These are phyloP conservation scores for Ptilorrhoa leucosticta DNA, from an alignment of 2,113 vertebrate genomes.

Conservation along the genomic window DNA sequence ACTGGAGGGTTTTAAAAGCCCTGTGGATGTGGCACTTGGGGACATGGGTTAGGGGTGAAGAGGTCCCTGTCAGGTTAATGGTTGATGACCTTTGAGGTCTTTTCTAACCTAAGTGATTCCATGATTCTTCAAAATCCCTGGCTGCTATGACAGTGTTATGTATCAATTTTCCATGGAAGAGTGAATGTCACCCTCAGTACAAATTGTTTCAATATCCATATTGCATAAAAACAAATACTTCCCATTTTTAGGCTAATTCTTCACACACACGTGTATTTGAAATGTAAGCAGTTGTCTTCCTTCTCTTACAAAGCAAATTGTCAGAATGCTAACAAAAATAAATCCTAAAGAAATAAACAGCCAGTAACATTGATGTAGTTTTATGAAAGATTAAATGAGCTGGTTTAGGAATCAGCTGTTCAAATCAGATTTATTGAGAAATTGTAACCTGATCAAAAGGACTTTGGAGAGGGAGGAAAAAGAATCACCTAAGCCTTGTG, in stretches of 20 bases:
- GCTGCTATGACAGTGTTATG: background rate
- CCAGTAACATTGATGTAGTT: background rate
- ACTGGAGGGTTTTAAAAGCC: background rate
- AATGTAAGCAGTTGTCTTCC: background rate
- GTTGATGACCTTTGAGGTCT: background rate
- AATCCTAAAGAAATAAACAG: background rate
- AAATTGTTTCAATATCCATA: background rate
- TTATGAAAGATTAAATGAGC: background rate
- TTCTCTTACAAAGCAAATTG: background rate
- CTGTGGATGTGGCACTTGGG: background rate
- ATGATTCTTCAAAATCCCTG: background rate
- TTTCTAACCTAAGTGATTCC: background rate
- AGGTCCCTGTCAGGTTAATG: background rate
- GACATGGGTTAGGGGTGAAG: fast-evolving
- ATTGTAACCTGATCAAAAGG: background rate
- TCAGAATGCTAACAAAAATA: background rate
- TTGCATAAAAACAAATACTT: background rate
- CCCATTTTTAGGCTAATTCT: background rate
- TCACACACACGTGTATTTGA: background rate
- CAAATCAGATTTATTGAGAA: background rate
- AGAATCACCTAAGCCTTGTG: background rate
- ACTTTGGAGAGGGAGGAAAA: background rate
- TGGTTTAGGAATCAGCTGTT: background rate
- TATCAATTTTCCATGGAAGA: background rate
- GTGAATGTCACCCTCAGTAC: background rate